phyloP scores from a whole-genome alignment of 2,113 vertebrate genomes.

The Chaetorhynchus papuensis region DNA sequence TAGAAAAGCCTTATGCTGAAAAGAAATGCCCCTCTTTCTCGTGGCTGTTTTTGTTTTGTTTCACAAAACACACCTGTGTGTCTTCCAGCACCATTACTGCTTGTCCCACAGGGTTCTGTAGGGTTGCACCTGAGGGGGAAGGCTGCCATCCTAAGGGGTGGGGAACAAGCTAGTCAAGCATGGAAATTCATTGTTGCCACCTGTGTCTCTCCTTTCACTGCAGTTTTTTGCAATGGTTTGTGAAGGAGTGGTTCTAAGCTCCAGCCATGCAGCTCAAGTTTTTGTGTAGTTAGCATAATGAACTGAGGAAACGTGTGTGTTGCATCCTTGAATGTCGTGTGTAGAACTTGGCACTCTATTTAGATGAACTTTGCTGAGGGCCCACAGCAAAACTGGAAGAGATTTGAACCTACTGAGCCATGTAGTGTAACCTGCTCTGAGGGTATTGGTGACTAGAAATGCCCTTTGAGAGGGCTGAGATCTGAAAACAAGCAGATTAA shows the following conservation, averaged over 20 bases:
- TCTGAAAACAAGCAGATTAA: not conserved
- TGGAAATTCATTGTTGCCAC: not conserved
- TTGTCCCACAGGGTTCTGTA: rapidly evolving
- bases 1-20: not conserved
- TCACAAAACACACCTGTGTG: not conserved
- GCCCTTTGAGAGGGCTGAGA: not conserved
- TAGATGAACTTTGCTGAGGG: not conserved
- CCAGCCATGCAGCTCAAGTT: not conserved
- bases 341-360: not conserved
- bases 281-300: not conserved
- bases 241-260: not conserved
- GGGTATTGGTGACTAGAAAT: not conserved
- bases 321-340: not conserved
- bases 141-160: not conserved
- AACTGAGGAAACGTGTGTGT: not conserved
- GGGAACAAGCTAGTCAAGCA: not conserved
- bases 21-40: not conserved
- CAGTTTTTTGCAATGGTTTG: not conserved
- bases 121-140: not conserved
- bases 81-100: not conserved
- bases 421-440: not conserved
- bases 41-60: not conserved
- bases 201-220: not conserved
- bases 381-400: not conserved
- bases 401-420: not conserved